These are phyloP conservation scores for Lithophane socia DNA, from an alignment of 2,888 invertebrate genomes.

Conservation along the genomic window DNA sequence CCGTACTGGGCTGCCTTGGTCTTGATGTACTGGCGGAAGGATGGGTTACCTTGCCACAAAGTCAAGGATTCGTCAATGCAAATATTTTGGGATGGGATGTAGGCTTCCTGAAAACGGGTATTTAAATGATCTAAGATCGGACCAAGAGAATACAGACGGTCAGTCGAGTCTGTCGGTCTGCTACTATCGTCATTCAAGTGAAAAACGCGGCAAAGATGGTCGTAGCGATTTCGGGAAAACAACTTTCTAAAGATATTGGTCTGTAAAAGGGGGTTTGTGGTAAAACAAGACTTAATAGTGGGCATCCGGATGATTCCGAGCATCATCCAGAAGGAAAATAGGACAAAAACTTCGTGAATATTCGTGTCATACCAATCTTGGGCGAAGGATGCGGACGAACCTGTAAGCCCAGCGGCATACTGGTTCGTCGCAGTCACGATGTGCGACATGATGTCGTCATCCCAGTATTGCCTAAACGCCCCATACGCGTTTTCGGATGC, in stretches of 20 bases:
- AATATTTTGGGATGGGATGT: constrained; percentile 9
- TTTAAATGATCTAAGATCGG: constrained; percentile 3
- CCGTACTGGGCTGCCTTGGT: not conserved
- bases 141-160: not conserved
- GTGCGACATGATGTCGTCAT: not conserved
- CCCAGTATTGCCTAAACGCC: constrained; percentile 9
- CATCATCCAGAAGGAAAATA: constrained; percentile 23
- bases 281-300: not conserved
- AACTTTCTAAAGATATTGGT: constrained; percentile 7
- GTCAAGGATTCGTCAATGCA: not conserved
- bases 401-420: not conserved
- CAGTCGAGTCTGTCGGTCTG: not conserved
- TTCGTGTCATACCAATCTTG: constrained; percentile 14
- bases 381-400: not conserved
- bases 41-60: constrained; percentile 2
- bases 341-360: not conserved
- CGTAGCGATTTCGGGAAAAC: not conserved
- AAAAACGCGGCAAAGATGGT: constrained; percentile 13
- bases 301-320: constrained; percentile 19
- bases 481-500: not conserved
- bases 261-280: not conserved
- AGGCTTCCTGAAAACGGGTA: not conserved
- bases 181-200: not conserved
- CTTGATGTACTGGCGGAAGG: constrained; percentile 2
- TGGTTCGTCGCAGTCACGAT: not conserved